Conservation (phyloP, 1,140 invertebrate species). For the Globodera rostochiensis region DNA sequence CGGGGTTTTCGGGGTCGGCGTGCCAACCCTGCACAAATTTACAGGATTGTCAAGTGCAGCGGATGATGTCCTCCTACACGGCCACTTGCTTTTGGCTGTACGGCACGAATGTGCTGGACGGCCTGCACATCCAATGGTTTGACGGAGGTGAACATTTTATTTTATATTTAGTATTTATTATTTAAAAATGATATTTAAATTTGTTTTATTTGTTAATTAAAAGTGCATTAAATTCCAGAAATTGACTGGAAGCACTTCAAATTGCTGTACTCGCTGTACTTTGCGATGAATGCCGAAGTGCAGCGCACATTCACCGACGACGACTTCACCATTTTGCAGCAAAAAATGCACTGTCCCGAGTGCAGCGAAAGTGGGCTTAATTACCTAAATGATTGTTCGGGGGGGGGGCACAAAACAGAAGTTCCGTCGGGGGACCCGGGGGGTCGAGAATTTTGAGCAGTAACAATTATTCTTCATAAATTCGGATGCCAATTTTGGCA, state of each 20-base stretch:
- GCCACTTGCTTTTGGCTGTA: slow-evolving; percentile 66
- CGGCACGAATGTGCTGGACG: slow-evolving; percentile 58
- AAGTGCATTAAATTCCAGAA: slow-evolving; percentile 37
- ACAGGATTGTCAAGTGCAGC: slow-evolving; percentile 64
- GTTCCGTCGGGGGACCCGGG: too few species aligned
- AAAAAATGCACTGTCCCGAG: slow-evolving; percentile 62
- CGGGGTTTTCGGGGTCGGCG: too few species aligned
- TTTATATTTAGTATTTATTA: slow-evolving; percentile 16
- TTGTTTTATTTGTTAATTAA: slow-evolving; percentile 28
- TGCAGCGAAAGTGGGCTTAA: slow-evolving; percentile 43
- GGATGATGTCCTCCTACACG: slow-evolving; percentile 65
- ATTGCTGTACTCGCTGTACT: slow-evolving; percentile 60
- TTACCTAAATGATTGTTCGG: too few species aligned
- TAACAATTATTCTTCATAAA: too few species aligned
- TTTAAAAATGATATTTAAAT: not conserved
- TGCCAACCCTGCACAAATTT: not conserved
- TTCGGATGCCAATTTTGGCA: too few species aligned
- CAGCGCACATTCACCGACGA: slow-evolving; percentile 51
- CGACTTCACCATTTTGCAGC: slow-evolving; percentile 57
- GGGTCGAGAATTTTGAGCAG: not conserved
- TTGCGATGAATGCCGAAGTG: slow-evolving; percentile 64
- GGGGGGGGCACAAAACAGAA: too few species aligned
- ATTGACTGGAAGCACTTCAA: slow-evolving; percentile 65
- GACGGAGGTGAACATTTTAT: slow-evolving; percentile 51
- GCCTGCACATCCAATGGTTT: slow-evolving; percentile 61